Base-by-base conservation (phyloP, 2,888 invertebrate genomes). In the Hypercompe scribonia region DNA sequence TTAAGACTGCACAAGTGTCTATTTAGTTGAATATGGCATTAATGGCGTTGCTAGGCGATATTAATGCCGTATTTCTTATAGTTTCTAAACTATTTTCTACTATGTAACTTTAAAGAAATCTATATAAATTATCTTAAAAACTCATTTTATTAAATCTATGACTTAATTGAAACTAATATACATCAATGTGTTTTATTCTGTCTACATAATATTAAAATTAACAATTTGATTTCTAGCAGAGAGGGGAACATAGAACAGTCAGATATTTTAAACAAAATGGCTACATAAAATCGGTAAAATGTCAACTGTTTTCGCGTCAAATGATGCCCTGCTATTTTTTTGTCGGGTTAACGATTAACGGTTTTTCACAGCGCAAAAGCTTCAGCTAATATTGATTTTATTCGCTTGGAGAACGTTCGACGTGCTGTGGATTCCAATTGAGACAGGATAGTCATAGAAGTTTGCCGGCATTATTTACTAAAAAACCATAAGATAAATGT, bases 191-290 rank as follows among this genome's bases (percentile, higher is more conserved):
- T 87, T 84, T 86, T 87, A 78, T 89, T 87, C 82, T 83, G 81
- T 72, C 74, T 78, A n/a, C 58, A 34, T 78, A 78, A 85, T 90
- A 87, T 87, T 93, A 93, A 93, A 89, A 81, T 88, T 92, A 92
- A 93, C 91, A 89, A 92, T 95, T 96, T 94, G 87, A 92, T 95
- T 96, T 94, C 92, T 96, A 95, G 95, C 93, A 90, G 95, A 89
- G 94, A 95, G 96, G 94, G 95, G 94, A 94, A 92, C 95, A 86
- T 95, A 95, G 93, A 92, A 89, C 89, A 85, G 86, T 92, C 90
- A 89, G 87, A 90, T 93, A 93, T 87, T 90, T 89, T 87, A 79
- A 93, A 92, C 90, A 90, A 75, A 90, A 90, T 87, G 89, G 89
- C 92, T 91, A 86, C 88, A 87, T 88, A 85, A 81, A 79, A 91